Conservation (phyloP, 2,113 vertebrate genomes). For the Channa maculata region DNA sequence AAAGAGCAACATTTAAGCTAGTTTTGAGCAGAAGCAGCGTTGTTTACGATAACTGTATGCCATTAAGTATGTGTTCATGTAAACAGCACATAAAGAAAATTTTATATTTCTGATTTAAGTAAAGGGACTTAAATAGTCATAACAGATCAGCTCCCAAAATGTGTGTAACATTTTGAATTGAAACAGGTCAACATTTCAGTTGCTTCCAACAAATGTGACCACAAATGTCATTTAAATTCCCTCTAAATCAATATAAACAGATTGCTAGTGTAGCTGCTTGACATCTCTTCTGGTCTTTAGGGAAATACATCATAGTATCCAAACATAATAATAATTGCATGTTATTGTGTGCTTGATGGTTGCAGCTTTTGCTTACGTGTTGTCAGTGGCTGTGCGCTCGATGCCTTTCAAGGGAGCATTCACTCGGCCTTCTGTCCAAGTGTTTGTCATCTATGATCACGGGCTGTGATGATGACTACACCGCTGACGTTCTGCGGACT, state of each 20-base stretch:
- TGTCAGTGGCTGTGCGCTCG: not conserved
- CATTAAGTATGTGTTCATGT: not conserved
- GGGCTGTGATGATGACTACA: constrained; percentile 39
- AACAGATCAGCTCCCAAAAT: not conserved
- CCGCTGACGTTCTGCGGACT: constrained; percentile 48
- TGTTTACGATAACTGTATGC: not conserved
- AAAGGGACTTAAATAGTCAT: not conserved
- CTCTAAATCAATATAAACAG: constrained; percentile 23
- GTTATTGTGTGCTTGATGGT: not conserved
- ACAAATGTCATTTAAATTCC: constrained; percentile 39
- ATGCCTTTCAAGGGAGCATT: constrained; percentile 1
- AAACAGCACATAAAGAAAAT: not conserved
- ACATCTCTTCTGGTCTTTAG: constrained; percentile 9
- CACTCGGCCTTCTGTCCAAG: constrained; percentile 30
- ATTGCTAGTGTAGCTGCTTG: constrained; percentile 44
- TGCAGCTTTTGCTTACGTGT: constrained; percentile 43
- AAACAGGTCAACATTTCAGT: not conserved
- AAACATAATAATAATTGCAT: constrained; percentile 35
- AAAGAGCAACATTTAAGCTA: not conserved
- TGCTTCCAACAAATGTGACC: not conserved
- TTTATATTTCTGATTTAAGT: not conserved
- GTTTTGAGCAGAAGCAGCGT: no score
- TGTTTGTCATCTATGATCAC: constrained; percentile 44
- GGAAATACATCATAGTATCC: constrained; percentile 48
- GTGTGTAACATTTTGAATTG: not conserved